phyloP scores from a whole-genome alignment of 2,888 invertebrate genomes.

The Archips xylosteana region DNA sequence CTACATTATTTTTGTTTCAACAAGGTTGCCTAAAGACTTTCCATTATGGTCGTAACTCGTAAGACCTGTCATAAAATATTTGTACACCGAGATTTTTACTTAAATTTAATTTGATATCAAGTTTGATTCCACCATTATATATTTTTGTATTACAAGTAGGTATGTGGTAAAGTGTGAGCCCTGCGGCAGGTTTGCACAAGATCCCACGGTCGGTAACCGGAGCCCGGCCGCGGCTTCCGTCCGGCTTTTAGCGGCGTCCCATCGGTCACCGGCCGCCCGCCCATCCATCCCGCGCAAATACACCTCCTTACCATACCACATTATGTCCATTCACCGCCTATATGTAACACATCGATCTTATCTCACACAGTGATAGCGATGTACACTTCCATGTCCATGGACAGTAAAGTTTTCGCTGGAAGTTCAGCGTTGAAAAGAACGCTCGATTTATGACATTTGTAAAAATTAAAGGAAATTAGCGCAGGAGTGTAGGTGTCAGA shows the following conservation, averaged over 20 bases:
- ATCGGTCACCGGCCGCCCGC: slow-evolving; percentile 69
- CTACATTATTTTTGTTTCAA: no score
- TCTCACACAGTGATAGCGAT: neutral
- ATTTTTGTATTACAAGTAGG: neutral
- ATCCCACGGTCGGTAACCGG: slow-evolving; percentile 82
- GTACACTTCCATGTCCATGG: no score
- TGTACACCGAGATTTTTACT: no score
- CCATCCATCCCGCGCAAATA: slow-evolving; percentile 53
- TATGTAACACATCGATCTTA: slow-evolving; percentile 29
- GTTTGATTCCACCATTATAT: neutral
- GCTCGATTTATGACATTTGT: slow-evolving; percentile 50
- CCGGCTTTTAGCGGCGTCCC: slow-evolving; percentile 83
- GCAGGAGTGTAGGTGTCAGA: slow-evolving; percentile 64
- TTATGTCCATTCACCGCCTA: slow-evolving; percentile 28
- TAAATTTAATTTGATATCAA: neutral
- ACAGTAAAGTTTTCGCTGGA: neutral
- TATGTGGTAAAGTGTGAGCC: slow-evolving; percentile 54
- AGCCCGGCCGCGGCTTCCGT: slow-evolving; percentile 83
- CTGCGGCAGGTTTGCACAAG: slow-evolving; percentile 70
- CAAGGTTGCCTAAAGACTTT: no score
- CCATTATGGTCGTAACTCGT: no score
- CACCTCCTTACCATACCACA: slow-evolving; percentile 45
- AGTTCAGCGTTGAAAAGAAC: slow-evolving; percentile 18
- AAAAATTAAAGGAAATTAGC: slow-evolving; percentile 56
- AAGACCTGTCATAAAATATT: no score